Evolutionary conservation across 2,797 vertebrate species (phyloP), one percentile per base, ranked within the genome.

Genomic region (Protonibea diacanthus): DNA sequence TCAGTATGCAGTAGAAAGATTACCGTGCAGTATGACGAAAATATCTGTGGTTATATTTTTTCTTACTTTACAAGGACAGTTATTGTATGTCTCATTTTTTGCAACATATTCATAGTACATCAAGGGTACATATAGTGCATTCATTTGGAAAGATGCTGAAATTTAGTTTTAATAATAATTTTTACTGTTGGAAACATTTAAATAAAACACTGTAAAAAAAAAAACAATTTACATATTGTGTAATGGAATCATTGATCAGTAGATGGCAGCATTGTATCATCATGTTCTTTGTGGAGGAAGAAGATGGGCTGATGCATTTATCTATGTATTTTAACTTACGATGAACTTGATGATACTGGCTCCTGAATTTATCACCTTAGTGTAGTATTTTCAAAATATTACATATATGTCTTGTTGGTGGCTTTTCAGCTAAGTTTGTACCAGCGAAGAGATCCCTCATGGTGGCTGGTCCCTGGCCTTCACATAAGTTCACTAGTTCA

Each of bases 211-310:
- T 45, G 20, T 52, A 29, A 29, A 29, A 29, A 29, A 29, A 27
- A 29, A 29, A 29, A 27, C 5, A 29, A 47, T 3, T 15, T 45
- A 8, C 27, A 53, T 12, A 5, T 6, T 11, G 0, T 65, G 47
- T 56, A 3, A 60, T 25, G 14, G 7, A 33, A 60, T 23, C 3
- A 42, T 27, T 1, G 3, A 21, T n/a, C 71, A 71, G 69, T 52
- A 81, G 89, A 61, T 70, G 65, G 85, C 48, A 79, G 66, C 73
- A 78, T 64, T 52, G 8, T 1, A 45, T 64, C 25, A 67, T 4
- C 47, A 57, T 25, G 15, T 6, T n/a, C 38, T 68, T 20, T 69
- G 9, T 45, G 2, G 13, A 5, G 12, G 57, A 53, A 5, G 12
- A 33, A n/a, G 18, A 4, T n/a, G 40, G 3, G 55, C 17, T 40